Conservation (phyloP, 92 coral and sea anemone genomes). For the Porites lobata region DNA sequence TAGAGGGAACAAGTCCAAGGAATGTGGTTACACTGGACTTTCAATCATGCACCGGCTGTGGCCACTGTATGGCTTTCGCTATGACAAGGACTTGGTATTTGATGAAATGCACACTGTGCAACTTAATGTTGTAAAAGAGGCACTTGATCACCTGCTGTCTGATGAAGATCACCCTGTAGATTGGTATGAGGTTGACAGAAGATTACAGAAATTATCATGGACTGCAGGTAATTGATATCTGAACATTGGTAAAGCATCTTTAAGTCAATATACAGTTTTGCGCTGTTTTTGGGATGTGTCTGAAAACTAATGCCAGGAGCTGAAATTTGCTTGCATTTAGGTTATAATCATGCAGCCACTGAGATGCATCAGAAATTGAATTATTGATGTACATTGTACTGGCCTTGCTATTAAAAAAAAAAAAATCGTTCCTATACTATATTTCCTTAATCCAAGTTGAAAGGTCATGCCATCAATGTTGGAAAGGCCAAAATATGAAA, state of each 20-base stretch:
- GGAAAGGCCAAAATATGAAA: no score
- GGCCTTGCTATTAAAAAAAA: neutral
- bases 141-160: slow-evolving; percentile 41
- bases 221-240: slow-evolving; percentile 45
- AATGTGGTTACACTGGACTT: slow-evolving; percentile 67
- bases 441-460: no score
- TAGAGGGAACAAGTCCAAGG: slow-evolving; percentile 47
- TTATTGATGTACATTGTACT: neutral
- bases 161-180: slow-evolving; percentile 56
- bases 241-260: slow-evolving; percentile 5
- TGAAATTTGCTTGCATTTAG: no score
- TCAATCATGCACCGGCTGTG: slow-evolving; percentile 56
- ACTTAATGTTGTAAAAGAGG: slow-evolving; percentile 69
- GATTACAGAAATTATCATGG: slow-evolving; percentile 68
- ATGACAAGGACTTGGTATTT: slow-evolving; percentile 60
- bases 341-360: no score
- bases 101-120: slow-evolving; percentile 71
- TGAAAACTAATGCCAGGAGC: neutral
- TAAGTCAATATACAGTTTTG: neutral
- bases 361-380: no score
- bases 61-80: slow-evolving; percentile 59
- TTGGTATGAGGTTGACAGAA: slow-evolving; percentile 56
- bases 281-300: neutral
- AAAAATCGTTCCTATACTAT: neutral
- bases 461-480: no score